Base-by-base conservation (phyloP, 2,113 vertebrate species). In the Dipodomys stephensi region DNA sequence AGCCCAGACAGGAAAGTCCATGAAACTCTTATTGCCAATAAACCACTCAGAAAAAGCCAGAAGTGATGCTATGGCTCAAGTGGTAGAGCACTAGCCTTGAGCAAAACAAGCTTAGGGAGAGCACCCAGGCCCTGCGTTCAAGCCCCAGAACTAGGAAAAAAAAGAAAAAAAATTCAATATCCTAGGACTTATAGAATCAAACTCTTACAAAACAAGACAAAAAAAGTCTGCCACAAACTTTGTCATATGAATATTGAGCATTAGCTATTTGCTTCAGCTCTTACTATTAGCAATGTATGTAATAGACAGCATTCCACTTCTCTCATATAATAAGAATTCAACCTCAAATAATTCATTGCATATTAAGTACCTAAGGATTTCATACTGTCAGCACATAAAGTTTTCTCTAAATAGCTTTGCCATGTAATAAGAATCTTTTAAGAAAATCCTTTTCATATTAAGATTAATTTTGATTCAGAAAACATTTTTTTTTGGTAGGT, bases 401-500 rank as follows among this genome's bases (percentile, higher is more conserved):
- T 44, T 88, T 87, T 95, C 82, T 74, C n/a, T 87, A 65, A 77
- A 86, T 0, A 80, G 10, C 27, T 87, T 86, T 12, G 16, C 67
- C 39, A 92, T 93, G 39, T 79, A 87, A 87, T 49, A 86, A 77
- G 20, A 92, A 9, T 89, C 77, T 81, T 76, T 23, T 8, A 49
- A 67, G 28, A 89, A 90, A 90, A 86, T 76, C 27, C 65, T 73
- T 64, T 65, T 23, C 72, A 87, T 62, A 32, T 1, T 67, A 10
- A 83, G 74, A 73, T 80, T 86, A 78, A 90, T 87, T 92, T 88
- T 83, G 18, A 91, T 85, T 93, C 23, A 81, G 28, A 96, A 94
- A 79, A 30, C 23, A 86, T 32, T 91, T 95, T 80, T 91, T 39
- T 39, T 39, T 39, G 35, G 35, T 39, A 39, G 35, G 35, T 39